Evolutionary conservation across 2,888 invertebrate species (phyloP).

Genomic region (Cataglyphis altisquamis): DNA sequence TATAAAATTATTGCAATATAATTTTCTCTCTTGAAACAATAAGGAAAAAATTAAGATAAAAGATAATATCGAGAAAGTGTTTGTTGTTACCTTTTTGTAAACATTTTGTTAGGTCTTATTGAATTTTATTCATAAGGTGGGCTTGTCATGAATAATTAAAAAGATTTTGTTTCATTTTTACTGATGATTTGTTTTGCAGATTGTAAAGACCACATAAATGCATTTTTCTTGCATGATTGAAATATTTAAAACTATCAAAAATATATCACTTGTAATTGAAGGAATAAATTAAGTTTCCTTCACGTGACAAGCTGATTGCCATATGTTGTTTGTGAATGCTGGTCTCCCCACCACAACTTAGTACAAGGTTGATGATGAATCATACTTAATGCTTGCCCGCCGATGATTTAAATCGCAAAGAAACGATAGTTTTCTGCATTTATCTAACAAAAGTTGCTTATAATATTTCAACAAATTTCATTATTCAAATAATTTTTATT

Average conservation of each 20-base stretch:
- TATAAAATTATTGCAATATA: background rate
- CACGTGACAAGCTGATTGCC: constrained; percentile 18
- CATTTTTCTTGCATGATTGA: background rate
- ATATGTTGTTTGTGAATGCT: constrained; percentile 6
- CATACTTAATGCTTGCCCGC: constrained; percentile 33
- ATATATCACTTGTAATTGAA: background rate
- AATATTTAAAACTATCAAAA: background rate
- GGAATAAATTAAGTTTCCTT: background rate
- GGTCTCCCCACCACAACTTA: constrained; percentile 49
- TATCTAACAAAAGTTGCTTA: background rate
- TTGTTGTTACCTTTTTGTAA: constrained; percentile 56
- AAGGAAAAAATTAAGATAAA: background rate
- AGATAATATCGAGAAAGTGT: background rate
- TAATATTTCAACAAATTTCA: constrained; percentile 1
- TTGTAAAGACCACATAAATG: background rate
- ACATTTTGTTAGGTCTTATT: constrained; percentile 51
- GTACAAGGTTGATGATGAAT: constrained; percentile 62
- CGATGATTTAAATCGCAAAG: background rate
- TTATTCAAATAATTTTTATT: background rate
- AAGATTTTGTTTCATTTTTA: background rate
- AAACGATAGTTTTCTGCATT: background rate
- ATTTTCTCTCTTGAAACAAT: background rate
- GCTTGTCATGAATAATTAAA: background rate
- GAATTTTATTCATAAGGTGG: background rate
- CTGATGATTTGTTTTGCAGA: background rate